Percentiles rank a stretch among this genome's conserved stretches.
These are phyloP conservation scores for Drosophila neocordata DNA, from an alignment of 1,140 invertebrate species.

Conservation along the genomic window DNA sequence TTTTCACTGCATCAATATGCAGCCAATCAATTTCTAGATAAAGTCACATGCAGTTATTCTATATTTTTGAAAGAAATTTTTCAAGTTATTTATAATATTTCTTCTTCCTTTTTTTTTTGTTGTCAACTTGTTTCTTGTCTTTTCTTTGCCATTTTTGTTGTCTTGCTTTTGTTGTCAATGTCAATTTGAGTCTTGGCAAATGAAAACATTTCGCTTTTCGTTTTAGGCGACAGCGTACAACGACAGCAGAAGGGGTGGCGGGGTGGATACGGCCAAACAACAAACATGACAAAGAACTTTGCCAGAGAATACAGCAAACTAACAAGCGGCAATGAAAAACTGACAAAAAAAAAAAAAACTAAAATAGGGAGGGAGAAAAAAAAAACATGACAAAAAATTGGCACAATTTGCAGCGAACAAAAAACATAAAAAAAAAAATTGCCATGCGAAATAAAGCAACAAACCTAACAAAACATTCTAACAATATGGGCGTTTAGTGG, in stretches of 20 bases:
- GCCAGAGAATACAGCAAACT: conserved; percentile 40
- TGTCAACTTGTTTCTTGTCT: neutral
- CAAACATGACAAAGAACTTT: conserved; percentile 65
- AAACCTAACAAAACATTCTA: conserved; percentile 16
- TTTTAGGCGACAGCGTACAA: conserved; percentile 20
- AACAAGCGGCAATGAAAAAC: conserved; percentile 57
- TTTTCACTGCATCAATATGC: too few relatives aligned
- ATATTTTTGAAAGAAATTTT: neutral
- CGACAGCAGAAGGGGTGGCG: neutral
- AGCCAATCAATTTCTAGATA: too few relatives aligned
- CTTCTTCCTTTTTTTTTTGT: neutral
- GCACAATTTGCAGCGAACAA: conserved; percentile 39
- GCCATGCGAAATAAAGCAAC: conserved; percentile 38
- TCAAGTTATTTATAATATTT: neutral
- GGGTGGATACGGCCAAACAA: conserved; percentile 31
- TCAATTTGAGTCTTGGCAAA: conserved; percentile 56
- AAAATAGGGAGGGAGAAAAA: neutral
- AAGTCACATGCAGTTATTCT: too few relatives aligned
- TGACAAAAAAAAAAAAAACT: conserved; percentile 29
- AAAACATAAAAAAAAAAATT: conserved; percentile 22
- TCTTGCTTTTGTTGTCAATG: conserved; percentile 37
- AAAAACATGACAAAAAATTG: conserved; percentile 31
- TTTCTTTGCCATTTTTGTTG: neutral
- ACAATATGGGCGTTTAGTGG: conserved; percentile 13
- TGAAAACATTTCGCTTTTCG: conserved; percentile 55